Base-by-base conservation (phyloP, 2,888 invertebrate genomes). In the Eurytoma adleriae region DNA sequence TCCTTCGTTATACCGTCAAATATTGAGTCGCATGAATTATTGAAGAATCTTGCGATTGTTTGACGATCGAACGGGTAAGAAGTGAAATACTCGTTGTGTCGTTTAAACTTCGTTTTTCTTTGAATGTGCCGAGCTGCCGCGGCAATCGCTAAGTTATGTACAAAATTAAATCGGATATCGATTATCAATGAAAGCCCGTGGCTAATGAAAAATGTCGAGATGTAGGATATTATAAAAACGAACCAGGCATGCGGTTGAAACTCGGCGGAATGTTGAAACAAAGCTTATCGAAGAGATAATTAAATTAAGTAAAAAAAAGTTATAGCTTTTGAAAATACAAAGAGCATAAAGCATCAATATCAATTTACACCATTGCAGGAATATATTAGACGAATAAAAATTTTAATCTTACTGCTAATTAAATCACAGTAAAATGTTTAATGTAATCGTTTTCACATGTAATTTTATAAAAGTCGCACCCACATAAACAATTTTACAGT, bases 111-210 rank as follows among this genome's bases (percentile, higher is more conserved):
- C 24, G 24, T 30, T n/a, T 18, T 59, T 27, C 1, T 76, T 30
- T 12, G 62, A 76, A 76, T 69, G 62, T 54, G 69, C 52, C 12
- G 20, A 57, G 20, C 16, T 40, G n/a, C 59, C 4, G 16, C 18
- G n/a, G 61, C 62, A 18, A 52, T 20, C 20, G 18, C 48, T 40
- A 40, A 52, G 48, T 61, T 62, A 69, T 54, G 20, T 56, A n/a
- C 3, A n/a, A 69, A 76, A 76, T 69, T 24, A 69, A 68, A 40
- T 69, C 40, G 48, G 48, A 16, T 74, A 74, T 74, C 48, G 67
- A 67, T 67, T 67, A 59, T 75, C 74, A 48, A 67, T 67, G 59
- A 67, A 75, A 67, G 24, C 27, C n/a, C 50, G 27, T 4, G 64
- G 64, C 12, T 20, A 30, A 24, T 14, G 57, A 67, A 50, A 67